Evolutionary conservation across 2,113 vertebrate genomes (phyloP), one percentile per base, ranked within the genome.

Genomic region (Erpornis zantholeuca): DNA sequence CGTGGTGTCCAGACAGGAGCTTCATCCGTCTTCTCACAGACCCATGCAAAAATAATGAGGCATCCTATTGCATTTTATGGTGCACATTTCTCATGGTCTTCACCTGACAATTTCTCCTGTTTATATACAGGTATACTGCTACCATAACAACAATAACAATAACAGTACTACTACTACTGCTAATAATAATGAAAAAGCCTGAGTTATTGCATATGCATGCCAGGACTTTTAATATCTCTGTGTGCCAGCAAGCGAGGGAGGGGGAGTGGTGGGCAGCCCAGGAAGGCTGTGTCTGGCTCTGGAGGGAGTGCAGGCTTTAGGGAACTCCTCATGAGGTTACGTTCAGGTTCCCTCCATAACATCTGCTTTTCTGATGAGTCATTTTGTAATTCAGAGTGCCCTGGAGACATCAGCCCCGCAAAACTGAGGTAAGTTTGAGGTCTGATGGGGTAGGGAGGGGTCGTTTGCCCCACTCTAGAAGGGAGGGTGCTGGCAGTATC

Each of bases 401-500:
- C 22, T 6, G 5, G 40, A 56, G 61, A 22, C 15, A n/a, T 31
- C 21, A 44, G 15, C 35, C 21, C 16, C 1, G 5, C 36, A 60
- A 72, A 82, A 31, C 3, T 0, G 2, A 45, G 28, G 3, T 25
- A 31, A 25, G 7, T 40, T 56, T 68, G 79, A 44, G 8, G 12
- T 56, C 12, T 4, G 2, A 13, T 66, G 1, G 12, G 20, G 13
- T 1, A 4, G 1, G 2, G 22, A 64, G 38, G 29, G 8, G 3
- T 60, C 0, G 1, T 35, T 9, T 21, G 20, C 23, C 38, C 13
- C 3, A 3, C 13, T 78, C 12, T 2, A 1, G 18, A n/a, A n/a
- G 27, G 31, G 36, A 72, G 6, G 2, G 9, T 60, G 28, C 31
- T 4, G n/a, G 49, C 8, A 5, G 4, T 2, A 1, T 47, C 53